phyloP scores from a whole-genome alignment of 2,797 vertebrate species.

The Tragopan temminckii region DNA sequence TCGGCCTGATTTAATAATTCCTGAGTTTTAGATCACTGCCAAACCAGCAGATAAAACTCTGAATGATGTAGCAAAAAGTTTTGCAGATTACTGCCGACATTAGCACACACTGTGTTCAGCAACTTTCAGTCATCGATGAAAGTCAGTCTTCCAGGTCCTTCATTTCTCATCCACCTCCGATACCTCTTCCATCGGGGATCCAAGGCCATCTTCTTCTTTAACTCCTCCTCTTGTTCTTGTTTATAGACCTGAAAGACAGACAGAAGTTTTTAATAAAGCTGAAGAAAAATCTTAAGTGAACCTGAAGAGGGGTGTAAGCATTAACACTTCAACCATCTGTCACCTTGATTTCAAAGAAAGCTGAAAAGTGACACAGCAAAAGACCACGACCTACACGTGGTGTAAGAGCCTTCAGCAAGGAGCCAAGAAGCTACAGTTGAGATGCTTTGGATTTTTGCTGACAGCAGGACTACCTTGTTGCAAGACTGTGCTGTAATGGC shows the following conservation, averaged over 20 bases:
- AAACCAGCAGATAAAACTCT: constrained; percentile 71
- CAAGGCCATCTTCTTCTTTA: constrained; percentile 94
- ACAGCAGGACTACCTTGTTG: background rate
- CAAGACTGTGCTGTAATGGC: background rate
- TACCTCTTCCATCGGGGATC: constrained; percentile 96
- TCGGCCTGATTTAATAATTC: constrained; percentile 73
- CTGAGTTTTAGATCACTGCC: constrained; percentile 74
- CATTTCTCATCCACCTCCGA: constrained; percentile 96
- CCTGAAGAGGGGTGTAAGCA: fast-evolving
- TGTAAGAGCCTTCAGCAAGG: background rate
- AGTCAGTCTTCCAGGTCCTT: constrained; percentile 93
- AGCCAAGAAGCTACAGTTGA: background rate
- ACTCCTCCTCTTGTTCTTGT: constrained; percentile 93
- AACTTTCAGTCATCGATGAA: constrained; percentile 91
- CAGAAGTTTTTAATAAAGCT: background rate
- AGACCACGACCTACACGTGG: background rate
- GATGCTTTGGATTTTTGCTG: background rate
- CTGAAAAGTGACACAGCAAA: background rate
- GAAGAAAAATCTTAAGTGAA: background rate
- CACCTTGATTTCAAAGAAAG: background rate
- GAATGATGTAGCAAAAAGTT: constrained; percentile 66
- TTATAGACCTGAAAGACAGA: constrained; percentile 84
- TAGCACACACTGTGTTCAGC: background rate
- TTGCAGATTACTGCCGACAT: constrained; percentile 7
- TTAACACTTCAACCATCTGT: background rate